Evolutionary conservation across 2,113 vertebrate genomes (phyloP).

Genomic region (Apus apus): DNA sequence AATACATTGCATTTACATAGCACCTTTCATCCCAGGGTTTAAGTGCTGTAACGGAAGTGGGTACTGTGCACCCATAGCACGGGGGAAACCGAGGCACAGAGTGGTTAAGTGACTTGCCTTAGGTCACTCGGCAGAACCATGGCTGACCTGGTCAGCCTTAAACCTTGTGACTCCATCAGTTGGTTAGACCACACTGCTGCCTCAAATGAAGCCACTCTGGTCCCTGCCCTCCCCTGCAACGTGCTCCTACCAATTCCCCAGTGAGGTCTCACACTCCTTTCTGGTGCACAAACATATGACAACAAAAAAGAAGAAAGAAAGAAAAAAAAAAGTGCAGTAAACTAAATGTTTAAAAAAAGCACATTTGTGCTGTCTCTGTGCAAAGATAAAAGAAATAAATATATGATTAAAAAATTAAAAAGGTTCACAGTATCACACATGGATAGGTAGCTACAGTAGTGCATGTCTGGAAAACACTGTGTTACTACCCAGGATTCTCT

Average conservation of each 20-base stretch:
- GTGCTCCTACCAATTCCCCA: slow-evolving; percentile 13
- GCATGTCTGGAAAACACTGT: slow-evolving; percentile 50
- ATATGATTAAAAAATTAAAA: slow-evolving; percentile 53
- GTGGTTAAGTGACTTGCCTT: slow-evolving; percentile 22
- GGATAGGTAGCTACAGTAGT: slow-evolving; percentile 63
- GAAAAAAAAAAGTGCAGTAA: slow-evolving; percentile 45
- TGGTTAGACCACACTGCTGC: not conserved
- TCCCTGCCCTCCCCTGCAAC: slow-evolving; percentile 21
- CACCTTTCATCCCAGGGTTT: slow-evolving; percentile 56
- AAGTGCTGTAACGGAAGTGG: slow-evolving; percentile 25
- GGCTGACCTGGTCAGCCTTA: slow-evolving; percentile 17
- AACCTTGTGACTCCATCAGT: not conserved
- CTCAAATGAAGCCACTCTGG: not conserved
- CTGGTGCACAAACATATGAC: slow-evolving; percentile 19
- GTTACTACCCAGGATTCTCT: slow-evolving; percentile 56
- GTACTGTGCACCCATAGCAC: not conserved
- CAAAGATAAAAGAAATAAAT: slow-evolving; percentile 78
- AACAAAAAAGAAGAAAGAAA: not conserved
- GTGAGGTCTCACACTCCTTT: slow-evolving; percentile 28
- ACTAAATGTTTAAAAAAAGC: slow-evolving; percentile 67
- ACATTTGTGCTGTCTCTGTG: slow-evolving; percentile 71
- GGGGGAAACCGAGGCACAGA: slow-evolving; percentile 44
- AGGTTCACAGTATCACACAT: slow-evolving; percentile 70
- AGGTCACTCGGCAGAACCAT: not conserved
- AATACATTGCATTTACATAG: slow-evolving; percentile 52